Evolutionary conservation across 2,888 invertebrate species (phyloP), one percentile per base, ranked within the genome.

Genomic region (Caenorhabditis becei): DNA sequence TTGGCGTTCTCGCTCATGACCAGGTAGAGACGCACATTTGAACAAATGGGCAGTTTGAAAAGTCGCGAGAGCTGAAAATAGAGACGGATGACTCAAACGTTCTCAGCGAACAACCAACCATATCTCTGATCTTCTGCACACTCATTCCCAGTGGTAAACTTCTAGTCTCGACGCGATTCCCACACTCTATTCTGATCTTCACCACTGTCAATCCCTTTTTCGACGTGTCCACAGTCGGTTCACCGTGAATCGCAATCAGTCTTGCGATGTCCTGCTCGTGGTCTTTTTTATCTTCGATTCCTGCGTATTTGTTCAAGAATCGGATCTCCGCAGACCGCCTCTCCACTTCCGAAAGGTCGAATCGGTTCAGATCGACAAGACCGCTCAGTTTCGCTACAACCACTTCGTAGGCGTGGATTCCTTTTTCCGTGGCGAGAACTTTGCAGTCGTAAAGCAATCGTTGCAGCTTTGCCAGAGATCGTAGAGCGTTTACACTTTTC

Each of bases 301-400:
- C 77, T 11, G 77, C 77, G 41, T 86, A 87, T 66, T 86, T 86
- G 62, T 82, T 87, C 35, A 87, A 58, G 59, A 85, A 87, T 8
- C 87, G 75, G 58, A 87, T 80, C 59, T 86, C 86, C 1, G 86
- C 86, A 2, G 86, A 84, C 65, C 84, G 66, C 37, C 86, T 44
- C 37, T 86, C 86, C 14, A 83, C 84, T 53, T 80, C 81, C 2
- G 83, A 85, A 28, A 88, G 56, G 65, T 84, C 85, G 54, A 87
- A 87, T 26, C 86, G 78, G 67, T 88, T 86, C 49, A 88, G 63
- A 47, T 84, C 83, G 28, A 77, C 67, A 16, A 87, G 44, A 8
- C 26, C 54, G 1, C 84, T 80, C 47, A 88, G 51, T 58, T 88
- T 87, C 8, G 88, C 88, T 4, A 87, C 81, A 23, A 88, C 56